These are phyloP conservation scores for Brachyptera risi DNA, from an alignment of 2,888 invertebrate genomes.

Conservation along the genomic window DNA sequence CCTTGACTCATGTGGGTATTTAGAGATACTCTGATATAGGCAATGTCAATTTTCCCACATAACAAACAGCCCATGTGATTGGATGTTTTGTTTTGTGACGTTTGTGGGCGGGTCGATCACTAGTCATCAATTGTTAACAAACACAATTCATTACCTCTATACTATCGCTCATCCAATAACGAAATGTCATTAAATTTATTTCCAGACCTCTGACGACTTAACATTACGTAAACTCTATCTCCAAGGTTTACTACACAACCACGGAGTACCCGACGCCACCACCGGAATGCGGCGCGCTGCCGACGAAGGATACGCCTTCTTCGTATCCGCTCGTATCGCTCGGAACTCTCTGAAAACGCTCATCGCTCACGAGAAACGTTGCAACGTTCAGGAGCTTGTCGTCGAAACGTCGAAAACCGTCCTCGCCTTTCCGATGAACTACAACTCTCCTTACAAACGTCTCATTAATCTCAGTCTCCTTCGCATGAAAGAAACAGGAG, in stretches of 20 bases:
- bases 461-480: conserved; percentile 52
- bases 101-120: too few relatives aligned
- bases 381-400: conserved; percentile 54
- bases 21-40: too few relatives aligned
- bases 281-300: conserved; percentile 53
- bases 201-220: conserved; percentile 23
- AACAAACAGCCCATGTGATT: too few relatives aligned
- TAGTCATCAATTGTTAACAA: too few relatives aligned
- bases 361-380: conserved; percentile 46
- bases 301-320: conserved; percentile 57
- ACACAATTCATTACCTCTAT: too few relatives aligned
- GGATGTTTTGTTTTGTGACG: too few relatives aligned
- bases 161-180: background rate
- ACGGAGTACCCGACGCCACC: conserved; percentile 50
- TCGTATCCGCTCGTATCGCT: conserved; percentile 57
- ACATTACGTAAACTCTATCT: conserved; percentile 27
- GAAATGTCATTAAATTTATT: background rate
- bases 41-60: too few relatives aligned
- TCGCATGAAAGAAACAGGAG: conserved; percentile 44
- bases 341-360: conserved; percentile 48
- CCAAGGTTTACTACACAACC: conserved; percentile 43
- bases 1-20: too few relatives aligned
- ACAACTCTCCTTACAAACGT: conserved; percentile 54
- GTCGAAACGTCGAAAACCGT: conserved; percentile 54
- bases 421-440: conserved; percentile 56